Conservation (phyloP, 2,113 vertebrate species). For the Gnathonemus longibarbis region DNA sequence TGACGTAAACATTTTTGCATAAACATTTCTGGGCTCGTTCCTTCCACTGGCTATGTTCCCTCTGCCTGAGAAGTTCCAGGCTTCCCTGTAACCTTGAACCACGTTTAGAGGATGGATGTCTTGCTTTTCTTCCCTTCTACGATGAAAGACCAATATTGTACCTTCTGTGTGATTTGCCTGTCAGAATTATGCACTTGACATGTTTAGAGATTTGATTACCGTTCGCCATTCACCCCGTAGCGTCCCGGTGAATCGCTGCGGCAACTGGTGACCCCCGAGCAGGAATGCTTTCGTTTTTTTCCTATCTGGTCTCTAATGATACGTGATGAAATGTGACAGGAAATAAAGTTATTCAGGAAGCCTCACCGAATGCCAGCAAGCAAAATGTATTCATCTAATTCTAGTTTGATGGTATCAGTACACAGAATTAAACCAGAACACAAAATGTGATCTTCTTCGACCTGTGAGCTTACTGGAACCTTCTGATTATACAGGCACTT, state of each 20-base stretch:
- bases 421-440: neutral
- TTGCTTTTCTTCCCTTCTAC: neutral
- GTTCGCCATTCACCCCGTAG: neutral
- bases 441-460: neutral
- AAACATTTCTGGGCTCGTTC: neutral
- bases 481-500: neutral
- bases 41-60: neutral
- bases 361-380: neutral
- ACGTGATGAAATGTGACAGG: neutral
- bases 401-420: neutral
- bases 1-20: neutral
- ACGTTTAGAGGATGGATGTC: neutral
- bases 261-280: too few relatives aligned
- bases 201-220: neutral
- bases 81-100: neutral
- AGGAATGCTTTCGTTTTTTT: too few relatives aligned
- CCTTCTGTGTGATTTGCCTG: neutral
- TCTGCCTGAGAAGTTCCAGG: neutral
- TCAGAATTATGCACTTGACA: neutral
- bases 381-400: neutral
- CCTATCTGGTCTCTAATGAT: neutral
- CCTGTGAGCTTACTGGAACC: neutral
- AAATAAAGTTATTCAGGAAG: neutral
- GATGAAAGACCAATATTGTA: neutral
- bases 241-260: neutral